phyloP scores from a whole-genome alignment of 1,140 invertebrate genomes.

The Ostrea edulis region DNA sequence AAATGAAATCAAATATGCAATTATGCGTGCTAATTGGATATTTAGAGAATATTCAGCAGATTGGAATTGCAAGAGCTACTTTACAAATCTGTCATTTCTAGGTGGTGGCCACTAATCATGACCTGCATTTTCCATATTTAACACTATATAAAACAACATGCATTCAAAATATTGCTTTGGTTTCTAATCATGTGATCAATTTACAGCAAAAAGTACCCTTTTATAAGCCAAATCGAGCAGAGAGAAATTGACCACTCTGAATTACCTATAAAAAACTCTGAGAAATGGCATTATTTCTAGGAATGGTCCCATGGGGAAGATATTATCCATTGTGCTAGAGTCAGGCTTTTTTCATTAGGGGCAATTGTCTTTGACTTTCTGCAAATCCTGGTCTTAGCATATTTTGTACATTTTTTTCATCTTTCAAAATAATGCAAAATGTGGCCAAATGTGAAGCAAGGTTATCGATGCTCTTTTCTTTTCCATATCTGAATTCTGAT shows the following conservation, averaged over 20 bases:
- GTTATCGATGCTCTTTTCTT: neutral
- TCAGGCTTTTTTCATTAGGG: neutral
- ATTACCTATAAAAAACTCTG: conserved; percentile 4
- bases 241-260: conserved; percentile 23
- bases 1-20: conserved; percentile 37
- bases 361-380: neutral
- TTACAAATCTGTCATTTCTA: conserved; percentile 32
- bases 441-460: neutral
- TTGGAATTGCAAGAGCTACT: neutral
- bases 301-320: neutral
- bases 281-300: conserved; percentile 6
- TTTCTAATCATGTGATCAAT: conserved; percentile 17
- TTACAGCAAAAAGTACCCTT: conserved; percentile 3
- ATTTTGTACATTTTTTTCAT: neutral
- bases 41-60: conserved; percentile 16
- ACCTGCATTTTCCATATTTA: conserved; percentile 27
- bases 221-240: neutral
- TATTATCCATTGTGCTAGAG: neutral
- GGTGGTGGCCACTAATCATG: neutral
- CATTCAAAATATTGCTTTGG: neutral
- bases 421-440: neutral
- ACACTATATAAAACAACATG: neutral
- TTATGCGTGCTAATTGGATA: conserved; percentile 4
- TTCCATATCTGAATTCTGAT: neutral
- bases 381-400: neutral